These are phyloP conservation scores for Amia ocellicauda DNA, from an alignment of 2,113 vertebrate genomes.

Conservation along the genomic window DNA sequence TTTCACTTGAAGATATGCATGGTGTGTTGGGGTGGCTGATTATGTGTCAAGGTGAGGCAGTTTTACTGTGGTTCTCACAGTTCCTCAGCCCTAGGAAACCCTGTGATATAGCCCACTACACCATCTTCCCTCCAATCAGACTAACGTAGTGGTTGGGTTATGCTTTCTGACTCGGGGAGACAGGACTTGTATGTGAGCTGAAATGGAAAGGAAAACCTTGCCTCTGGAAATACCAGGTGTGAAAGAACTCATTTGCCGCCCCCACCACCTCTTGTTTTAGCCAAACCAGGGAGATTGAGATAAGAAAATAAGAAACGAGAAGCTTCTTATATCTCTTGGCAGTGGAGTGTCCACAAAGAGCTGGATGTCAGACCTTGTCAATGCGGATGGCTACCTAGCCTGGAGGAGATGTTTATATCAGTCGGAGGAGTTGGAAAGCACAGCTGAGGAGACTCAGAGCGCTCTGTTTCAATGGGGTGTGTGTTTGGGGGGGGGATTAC, in stretches of 20 bases:
- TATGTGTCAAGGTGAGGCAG: neutral
- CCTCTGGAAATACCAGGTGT: neutral
- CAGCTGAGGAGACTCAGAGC: too few species aligned
- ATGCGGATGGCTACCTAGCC: conserved; percentile 56
- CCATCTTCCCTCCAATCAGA: too few species aligned
- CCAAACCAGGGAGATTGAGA: too few species aligned
- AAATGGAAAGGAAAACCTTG: conserved; percentile 3
- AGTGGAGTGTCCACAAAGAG: conserved; percentile 50
- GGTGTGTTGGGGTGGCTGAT: neutral
- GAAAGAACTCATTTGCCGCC: conserved; percentile 19
- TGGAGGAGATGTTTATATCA: too few species aligned
- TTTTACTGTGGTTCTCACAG: too few species aligned
- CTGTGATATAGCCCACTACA: too few species aligned
- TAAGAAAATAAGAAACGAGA: conserved; percentile 44
- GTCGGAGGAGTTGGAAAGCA: too few species aligned
- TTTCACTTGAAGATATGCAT: too few species aligned
- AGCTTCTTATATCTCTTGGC: conserved; percentile 39
- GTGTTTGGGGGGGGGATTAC: too few species aligned
- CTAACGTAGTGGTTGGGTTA: too few species aligned
- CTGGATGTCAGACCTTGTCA: conserved; percentile 63
- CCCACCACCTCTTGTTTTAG: too few species aligned
- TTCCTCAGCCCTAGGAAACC: neutral
- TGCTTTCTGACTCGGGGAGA: neutral
- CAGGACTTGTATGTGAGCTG: neutral
- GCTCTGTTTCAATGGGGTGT: too few species aligned